Conservation (phyloP, 2,888 invertebrate genomes). For the Luperina nickerlii region DNA sequence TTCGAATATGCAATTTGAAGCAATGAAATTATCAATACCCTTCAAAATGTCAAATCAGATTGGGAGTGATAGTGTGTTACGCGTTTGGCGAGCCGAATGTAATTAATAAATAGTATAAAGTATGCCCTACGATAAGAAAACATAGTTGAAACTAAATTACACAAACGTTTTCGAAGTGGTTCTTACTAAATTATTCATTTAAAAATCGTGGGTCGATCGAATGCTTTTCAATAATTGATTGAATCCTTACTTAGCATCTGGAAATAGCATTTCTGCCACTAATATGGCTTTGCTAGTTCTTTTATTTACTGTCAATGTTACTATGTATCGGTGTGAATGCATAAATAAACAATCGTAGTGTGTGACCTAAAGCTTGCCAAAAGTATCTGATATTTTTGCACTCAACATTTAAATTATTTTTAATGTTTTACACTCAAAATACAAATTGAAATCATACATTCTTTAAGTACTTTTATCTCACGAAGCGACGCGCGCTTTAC, state of each 20-base stretch:
- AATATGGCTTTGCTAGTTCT: neutral
- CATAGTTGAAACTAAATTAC: conserved; percentile 8
- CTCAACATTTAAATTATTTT: neutral
- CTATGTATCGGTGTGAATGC: neutral
- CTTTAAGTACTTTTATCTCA: neutral
- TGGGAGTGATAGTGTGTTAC: neutral
- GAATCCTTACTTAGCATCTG: neutral
- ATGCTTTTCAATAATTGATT: conserved; percentile 7
- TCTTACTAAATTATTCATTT: conserved; percentile 8
- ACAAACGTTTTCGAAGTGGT: neutral
- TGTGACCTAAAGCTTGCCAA: neutral
- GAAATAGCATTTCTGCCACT: neutral
- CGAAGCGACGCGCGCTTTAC: neutral
- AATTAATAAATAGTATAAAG: neutral
- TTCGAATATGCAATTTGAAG: neutral
- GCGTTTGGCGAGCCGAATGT: neutral
- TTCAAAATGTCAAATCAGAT: neutral
- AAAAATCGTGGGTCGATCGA: neutral
- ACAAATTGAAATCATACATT: neutral
- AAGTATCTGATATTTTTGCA: neutral
- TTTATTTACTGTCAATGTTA: neutral
- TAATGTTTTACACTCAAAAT: neutral
- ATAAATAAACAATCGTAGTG: neutral
- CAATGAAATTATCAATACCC: neutral
- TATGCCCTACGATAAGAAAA: neutral